Conservation (phyloP, 1,140 invertebrate species). For the Spodoptera litura region DNA sequence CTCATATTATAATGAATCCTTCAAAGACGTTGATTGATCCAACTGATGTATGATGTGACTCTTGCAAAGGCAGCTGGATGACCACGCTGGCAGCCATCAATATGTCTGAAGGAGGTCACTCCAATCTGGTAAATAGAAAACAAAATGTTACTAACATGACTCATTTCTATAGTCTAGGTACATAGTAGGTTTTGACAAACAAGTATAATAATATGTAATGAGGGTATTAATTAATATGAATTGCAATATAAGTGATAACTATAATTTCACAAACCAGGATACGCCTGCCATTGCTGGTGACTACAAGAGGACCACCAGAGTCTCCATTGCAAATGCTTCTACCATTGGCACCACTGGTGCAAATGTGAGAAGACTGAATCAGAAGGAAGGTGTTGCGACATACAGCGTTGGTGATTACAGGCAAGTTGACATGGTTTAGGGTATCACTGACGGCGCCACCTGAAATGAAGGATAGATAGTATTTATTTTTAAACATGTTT, state of each 20-base stretch:
- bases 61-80: conserved; percentile 54
- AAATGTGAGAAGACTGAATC: conserved; percentile 54
- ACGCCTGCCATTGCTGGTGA: conserved; percentile 43
- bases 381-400: conserved; percentile 52
- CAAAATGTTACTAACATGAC: too few species aligned
- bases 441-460: neutral
- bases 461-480: too few species aligned
- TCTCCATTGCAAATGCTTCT: conserved; percentile 55
- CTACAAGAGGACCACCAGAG: conserved; percentile 62
- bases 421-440: conserved; percentile 54
- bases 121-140: conserved; percentile 68
- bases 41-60: conserved; percentile 54
- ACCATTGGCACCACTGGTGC: conserved; percentile 57
- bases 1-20: too few species aligned
- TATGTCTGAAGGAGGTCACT: conserved; percentile 86
- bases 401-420: conserved; percentile 57
- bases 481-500: too few species aligned
- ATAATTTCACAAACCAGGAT: conserved; percentile 56
- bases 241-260: too few species aligned
- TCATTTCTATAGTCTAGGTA: too few species aligned
- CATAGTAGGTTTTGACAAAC: too few species aligned
- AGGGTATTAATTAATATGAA: too few species aligned
- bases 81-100: conserved; percentile 48
- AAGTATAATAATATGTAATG: too few species aligned
- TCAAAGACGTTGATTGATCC: conserved; percentile 46